Evolutionary conservation across 2,888 invertebrate species (phyloP), one percentile per base, ranked within the genome.

Genomic region (Cephus nigrinus): DNA sequence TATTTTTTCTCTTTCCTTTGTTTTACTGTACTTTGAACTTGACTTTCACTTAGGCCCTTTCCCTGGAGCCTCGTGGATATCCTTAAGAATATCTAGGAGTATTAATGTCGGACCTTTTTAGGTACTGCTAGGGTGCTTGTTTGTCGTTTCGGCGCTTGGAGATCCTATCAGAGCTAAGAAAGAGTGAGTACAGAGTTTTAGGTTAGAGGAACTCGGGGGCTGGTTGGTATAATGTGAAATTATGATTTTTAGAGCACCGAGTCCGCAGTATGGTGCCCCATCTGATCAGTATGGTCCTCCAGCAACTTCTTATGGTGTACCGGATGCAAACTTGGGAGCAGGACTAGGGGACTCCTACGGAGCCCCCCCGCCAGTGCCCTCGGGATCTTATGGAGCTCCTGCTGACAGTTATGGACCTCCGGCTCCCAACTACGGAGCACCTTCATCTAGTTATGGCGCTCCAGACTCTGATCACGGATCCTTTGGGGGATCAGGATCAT

Each of bases 61-160:
- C 40, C 40, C 23, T 55, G 40, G 23, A 40, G 4, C 9, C 23
- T 40, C 15, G 15, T 15, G 40, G 0, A 15, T 4, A 12, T 40
- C 1, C 15, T 55, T 23, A 55, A 23, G 23, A 15, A 23, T 40
- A 40, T 55, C 5, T 55, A 5, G 23, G 23, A 55, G 9, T 23
- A 55, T 5, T 55, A 55, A 55, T 55, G 2, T 55, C 9, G 40
- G 40, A 55, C 23, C 9, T 55, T 93, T 92, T 80, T 92, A 95
- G 95, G 91, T 94, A 89, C 92, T 94, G 89, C 92, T 94, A 86
- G 93, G 93, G 90, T 92, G 94, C 88, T 92, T 93, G 82, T 92
- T 93, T 84, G 92, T 93, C 84, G 93, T 92, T 85, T 92, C 92
- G 78, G 87, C 90, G 35, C 84, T 87, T 35, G 88, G 87, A 78